Evolutionary conservation across 2,888 invertebrate genomes (phyloP), one percentile per base, ranked within the genome.

Genomic region (Ichneumoninae sp.): DNA sequence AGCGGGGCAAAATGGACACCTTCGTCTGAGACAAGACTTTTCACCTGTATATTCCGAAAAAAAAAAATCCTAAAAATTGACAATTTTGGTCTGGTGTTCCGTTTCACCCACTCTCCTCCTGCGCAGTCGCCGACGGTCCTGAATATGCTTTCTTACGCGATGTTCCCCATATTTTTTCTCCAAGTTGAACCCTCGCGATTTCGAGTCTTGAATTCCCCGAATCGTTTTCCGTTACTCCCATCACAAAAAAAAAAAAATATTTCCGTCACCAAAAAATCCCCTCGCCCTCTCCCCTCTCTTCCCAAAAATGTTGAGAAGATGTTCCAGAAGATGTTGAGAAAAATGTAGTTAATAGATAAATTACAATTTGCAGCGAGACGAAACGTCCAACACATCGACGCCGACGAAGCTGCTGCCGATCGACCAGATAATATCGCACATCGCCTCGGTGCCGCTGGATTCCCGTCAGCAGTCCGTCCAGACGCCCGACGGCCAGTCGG

Each of bases 391-490:
- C 69, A 90, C 92, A 3, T 92, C 92, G 16, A 92, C 92, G 6
- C 92, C 93, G n/a, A 92, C 93, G 22, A 93, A 93, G 85, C 86
- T 93, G 63, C 87, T 94, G 81, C 93, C 93, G 22, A 93, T 94
- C 54, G 94, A 94, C 47, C 94, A 93, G 84, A 93, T 93, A 85
- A 91, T 93, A 85, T 93, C 94, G 16, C 92, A 93, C 26, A 94
- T 94, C 19, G 89, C 93, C n/a, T 87, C 86, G n/a, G 86, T 88
- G 30, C 89, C 91, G 1, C 68, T 86, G 50, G 92, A 93, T 5
- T 92, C 91, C 54, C 89, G 77, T 1, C 85, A 89, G 40, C 88
- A 90, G 54, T 87, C 52, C 50, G 81, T 84, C 7, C 90, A 90
- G 47, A 88, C 88, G 5, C 79, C 88, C 10, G 92, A 93, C 5